phyloP scores from a whole-genome alignment of 2,797 vertebrate species.

The Anisognathus igniventris region DNA sequence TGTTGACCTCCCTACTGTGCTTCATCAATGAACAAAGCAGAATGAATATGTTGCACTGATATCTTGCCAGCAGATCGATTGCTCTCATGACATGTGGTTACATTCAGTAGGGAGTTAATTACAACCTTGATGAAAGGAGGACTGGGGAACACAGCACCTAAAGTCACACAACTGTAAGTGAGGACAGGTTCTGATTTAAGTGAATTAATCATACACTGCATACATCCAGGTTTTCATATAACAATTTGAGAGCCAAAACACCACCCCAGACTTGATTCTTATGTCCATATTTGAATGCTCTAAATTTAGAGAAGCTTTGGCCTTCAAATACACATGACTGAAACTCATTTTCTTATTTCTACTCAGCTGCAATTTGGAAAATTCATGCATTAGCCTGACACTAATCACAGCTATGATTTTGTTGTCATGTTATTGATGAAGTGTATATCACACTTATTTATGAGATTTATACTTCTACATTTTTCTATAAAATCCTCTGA shows the following conservation, averaged over 20 bases:
- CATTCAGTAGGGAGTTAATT: not conserved
- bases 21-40: not conserved
- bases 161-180: not conserved
- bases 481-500: not conserved
- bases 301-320: not conserved
- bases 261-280: not conserved
- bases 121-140: not conserved
- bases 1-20: not conserved
- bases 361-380: not conserved
- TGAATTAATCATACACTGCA: not conserved
- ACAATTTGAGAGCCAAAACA: not conserved
- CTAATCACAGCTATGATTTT: not conserved
- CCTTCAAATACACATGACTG: not conserved
- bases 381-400: not conserved
- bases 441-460: not conserved
- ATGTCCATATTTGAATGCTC: not conserved
- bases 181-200: not conserved
- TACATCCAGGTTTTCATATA: not conserved
- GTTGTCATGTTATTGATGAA: not conserved
- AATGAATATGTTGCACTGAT: not conserved
- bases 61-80: not conserved
- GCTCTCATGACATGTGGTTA: not conserved
- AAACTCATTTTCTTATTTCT: not conserved
- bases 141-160: not conserved
- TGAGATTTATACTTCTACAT: not conserved